Evolutionary conservation across 2,113 vertebrate species (phyloP), one percentile per base, ranked within the genome.

Genomic region (Mola mola): DNA sequence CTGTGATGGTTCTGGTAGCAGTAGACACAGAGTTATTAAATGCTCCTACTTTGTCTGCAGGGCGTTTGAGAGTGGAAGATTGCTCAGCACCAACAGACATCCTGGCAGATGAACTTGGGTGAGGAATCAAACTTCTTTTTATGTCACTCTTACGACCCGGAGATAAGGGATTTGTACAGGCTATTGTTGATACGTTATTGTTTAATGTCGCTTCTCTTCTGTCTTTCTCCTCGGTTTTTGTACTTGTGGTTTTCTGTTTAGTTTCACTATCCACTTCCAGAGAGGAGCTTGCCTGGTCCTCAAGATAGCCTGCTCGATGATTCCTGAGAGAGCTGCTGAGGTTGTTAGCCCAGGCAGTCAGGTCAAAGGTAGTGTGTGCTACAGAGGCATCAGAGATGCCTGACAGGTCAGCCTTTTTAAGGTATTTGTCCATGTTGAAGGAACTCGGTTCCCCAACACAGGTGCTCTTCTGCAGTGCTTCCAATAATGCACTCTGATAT

Each of bases 351-450:
- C 81, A 84, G 47, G 21, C 68, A 1, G 78, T 88, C 38, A 91
- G 48, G 41, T 93, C 81, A 52, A 92, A 84, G 44, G 83, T 91
- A 4, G 67, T 87, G 8, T 87, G 84, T 22, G 75, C 87, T 19
- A 63, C 49, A 21, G 89, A 92, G 13, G 64, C 17, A 66, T 94
- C 85, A 78, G 90, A 88, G 88, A 87, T 82, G 40, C 26, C 74
- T n/a, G 75, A 83, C 2, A 90, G 25, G 1, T 96, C 91, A 1
- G 89, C 88, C 85, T 83, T 91, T 79, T 88, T 93, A 36, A 97
- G 89, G 59, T 98, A 98, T 84, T 95, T 97, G 73, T 97, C 96
- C 65, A 98, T 90, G 86, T 98, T 93, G 67, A 95, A 91, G 16
- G 37, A 60, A 57, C 85, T 87, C 10, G 74, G 43, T 15, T 93